Base-by-base conservation (phyloP, 2,797 vertebrate genomes). In the Cirrhinus mrigala region DNA sequence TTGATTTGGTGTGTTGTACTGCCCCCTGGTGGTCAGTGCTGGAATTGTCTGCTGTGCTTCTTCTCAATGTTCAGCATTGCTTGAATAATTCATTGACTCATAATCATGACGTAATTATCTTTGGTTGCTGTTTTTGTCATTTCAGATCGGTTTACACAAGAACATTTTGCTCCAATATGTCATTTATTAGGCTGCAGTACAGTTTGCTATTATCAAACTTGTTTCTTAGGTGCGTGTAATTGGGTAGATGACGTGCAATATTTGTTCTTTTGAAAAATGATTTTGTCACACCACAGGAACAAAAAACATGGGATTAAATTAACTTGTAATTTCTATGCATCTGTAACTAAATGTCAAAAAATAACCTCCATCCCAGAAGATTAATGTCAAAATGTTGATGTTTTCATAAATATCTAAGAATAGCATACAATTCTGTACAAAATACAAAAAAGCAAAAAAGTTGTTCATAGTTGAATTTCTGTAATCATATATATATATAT, bases 21-120 rank as follows among this genome's bases (percentile, higher is more conserved):
- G 80, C 6, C 50, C 69, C 64, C 87, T 88, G 70, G 50, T 76
- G 87, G 69, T 8, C 12, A 60, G 3, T 0, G 8, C 50, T 54
- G 48, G 40, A 54, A 69, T 29, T 54, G 12, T n/a, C 1, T 46
- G 9, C 1, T 24, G 12, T 7, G 48, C 16, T 52, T 20, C 29
- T 16, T 11, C 27, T 54, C 1, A 0, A 9, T 5, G 40, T 40
- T 48, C 18, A 66, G 37, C 44, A 60, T 11, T 60, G 52, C 68
- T 82, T 11, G 14, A 46, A 18, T 20, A 44, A 27, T 18, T 22
- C 4, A 11, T 18, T 11, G 27, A 71, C 46, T 46, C 2, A 1
- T 20, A 14, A 62, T 24, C n/a, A 79, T 3, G 37, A 14, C 18
- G 1, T 56, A 4, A 50, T 27, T 50, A 4, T 5, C 18, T 33